A percentile compares a stretch with the other conserved stretches of the same genome.
Evolutionary conservation across 2,113 vertebrate species (phyloP).

Genomic region (Callithrix jacchus): DNA sequence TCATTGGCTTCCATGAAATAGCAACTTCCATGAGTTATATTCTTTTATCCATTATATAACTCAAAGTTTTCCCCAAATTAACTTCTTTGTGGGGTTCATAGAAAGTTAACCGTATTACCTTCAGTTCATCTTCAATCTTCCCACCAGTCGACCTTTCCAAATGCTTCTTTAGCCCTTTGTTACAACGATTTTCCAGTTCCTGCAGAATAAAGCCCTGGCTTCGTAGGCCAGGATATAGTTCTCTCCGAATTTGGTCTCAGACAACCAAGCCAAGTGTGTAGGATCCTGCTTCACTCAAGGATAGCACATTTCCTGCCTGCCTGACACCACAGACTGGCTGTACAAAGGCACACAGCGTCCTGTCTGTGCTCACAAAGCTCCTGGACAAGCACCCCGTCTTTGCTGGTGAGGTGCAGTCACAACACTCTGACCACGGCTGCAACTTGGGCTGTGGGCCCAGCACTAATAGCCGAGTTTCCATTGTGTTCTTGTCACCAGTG

Average conservation of each 20-base stretch:
- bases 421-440: accelerated
- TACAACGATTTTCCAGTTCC: not conserved
- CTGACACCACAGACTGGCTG: accelerated
- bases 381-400: accelerated
- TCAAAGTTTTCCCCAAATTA: not conserved
- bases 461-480: not conserved
- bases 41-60: not conserved
- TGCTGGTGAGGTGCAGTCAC: accelerated
- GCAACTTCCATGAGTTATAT: no score
- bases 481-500: not conserved
- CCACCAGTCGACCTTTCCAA: not conserved
- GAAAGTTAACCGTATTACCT: not conserved
- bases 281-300: not conserved
- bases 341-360: accelerated
- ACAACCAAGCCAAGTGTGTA: accelerated
- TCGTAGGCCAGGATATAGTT: no score
- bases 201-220: not conserved
- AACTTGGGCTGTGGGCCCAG: accelerated
- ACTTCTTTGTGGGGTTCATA: not conserved
- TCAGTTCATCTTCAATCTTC: not conserved
- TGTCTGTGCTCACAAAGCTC: not conserved
- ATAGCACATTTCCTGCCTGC: no score
- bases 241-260: not conserved
- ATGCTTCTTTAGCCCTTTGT: not conserved
- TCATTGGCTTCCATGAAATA: no score